Percentiles rank a stretch among this genome's conserved stretches.
Conservation (phyloP, 2,797 vertebrate genomes). For the Schizothorax lantsangensis region DNA sequence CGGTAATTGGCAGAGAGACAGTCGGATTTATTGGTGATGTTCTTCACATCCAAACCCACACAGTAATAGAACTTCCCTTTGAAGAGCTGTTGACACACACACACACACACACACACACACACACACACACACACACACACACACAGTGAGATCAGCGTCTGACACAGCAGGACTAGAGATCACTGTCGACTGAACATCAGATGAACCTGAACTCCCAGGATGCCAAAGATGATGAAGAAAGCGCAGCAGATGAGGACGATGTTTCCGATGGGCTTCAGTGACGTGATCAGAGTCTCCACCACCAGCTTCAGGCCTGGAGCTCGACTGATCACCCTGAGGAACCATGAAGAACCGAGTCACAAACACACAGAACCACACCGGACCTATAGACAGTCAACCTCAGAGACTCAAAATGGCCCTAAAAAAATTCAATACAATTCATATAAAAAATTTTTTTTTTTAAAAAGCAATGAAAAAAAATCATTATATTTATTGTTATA, state of each 20-base stretch:
- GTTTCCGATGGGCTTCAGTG: slow-evolving; percentile 90
- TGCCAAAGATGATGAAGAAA: slow-evolving; percentile 92
- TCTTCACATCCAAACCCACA: slow-evolving; percentile 89
- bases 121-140: slow-evolving; percentile 38
- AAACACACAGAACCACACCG: background rate
- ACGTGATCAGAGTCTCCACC: slow-evolving; percentile 89
- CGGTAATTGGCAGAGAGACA: slow-evolving; percentile 89
- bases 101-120: slow-evolving; percentile 35
- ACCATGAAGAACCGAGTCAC: background rate
- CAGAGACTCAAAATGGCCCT: background rate
- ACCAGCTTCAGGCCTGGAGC: slow-evolving; percentile 89
- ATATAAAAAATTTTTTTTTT: too few species aligned
- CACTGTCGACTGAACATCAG: slow-evolving; percentile 19
- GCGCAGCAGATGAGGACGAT: slow-evolving; percentile 91
- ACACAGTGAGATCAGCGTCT: slow-evolving; percentile 17
- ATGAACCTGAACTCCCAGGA: slow-evolving; percentile 87
- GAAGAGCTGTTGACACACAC: slow-evolving; percentile 84
- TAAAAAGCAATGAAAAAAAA: too few species aligned
- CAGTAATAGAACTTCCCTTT: slow-evolving; percentile 99
- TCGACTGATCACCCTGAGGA: slow-evolving; percentile 86
- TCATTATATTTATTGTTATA: too few species aligned
- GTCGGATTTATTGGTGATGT: slow-evolving; percentile 95
- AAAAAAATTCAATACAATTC: background rate
- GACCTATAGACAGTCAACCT: background rate
- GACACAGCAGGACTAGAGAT: background rate